Conservation (phyloP, 2,888 invertebrate species). For the Morinoia aosen region DNA sequence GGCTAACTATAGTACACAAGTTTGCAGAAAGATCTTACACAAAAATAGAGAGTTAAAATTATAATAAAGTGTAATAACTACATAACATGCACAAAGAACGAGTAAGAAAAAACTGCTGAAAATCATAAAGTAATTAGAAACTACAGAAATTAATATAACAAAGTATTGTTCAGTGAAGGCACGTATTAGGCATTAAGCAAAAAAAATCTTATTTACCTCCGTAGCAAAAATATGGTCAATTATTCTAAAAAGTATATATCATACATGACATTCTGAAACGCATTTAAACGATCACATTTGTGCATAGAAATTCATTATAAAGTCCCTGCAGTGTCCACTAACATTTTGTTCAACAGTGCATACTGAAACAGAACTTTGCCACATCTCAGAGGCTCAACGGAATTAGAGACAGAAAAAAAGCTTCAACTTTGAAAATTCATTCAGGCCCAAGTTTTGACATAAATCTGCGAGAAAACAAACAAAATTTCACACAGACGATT, state of each 20-base stretch:
- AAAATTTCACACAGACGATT: background rate
- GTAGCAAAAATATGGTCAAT: background rate
- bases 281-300: background rate
- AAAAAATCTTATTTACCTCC: background rate
- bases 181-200: background rate
- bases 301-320: background rate
- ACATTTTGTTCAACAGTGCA: background rate
- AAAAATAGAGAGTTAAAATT: background rate
- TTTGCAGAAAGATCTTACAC: background rate
- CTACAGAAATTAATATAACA: background rate
- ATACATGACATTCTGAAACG: background rate
- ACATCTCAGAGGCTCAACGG: background rate
- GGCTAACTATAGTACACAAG: background rate
- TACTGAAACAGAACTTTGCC: background rate
- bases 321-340: background rate
- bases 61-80: background rate
- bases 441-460: background rate
- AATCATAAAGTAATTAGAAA: background rate
- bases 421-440: background rate
- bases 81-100: background rate
- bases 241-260: background rate
- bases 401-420: background rate
- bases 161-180: background rate
- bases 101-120: background rate
- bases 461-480: background rate